Evolutionary conservation across 2,113 vertebrate genomes (phyloP).

Genomic region (Thunnus maccoyii): DNA sequence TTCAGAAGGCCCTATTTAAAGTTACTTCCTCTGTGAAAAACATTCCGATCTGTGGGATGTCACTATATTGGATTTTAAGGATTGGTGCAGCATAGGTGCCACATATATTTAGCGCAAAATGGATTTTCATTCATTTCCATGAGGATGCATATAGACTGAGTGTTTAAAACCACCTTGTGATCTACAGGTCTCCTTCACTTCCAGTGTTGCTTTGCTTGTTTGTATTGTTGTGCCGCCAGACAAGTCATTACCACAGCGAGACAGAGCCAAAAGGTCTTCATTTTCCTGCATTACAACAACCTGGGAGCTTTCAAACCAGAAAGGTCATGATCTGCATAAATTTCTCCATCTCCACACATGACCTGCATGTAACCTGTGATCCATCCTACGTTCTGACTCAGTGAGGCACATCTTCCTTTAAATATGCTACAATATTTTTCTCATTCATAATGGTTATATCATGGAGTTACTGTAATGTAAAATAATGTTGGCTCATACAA

Average conservation of each 20-base stretch:
- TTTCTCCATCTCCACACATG: slow-evolving; percentile 32
- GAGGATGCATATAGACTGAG: slow-evolving; percentile 22
- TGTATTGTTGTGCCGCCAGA: slow-evolving; percentile 40
- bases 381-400: slow-evolving; percentile 13
- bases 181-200: background rate
- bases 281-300: slow-evolving; percentile 32
- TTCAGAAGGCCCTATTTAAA: slow-evolving; percentile 72
- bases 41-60: slow-evolving; percentile 37
- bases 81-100: slow-evolving; percentile 20
- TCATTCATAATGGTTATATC: slow-evolving; percentile 3
- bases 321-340: slow-evolving; percentile 60
- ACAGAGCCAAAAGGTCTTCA: slow-evolving; percentile 36
- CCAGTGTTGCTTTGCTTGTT: slow-evolving; percentile 37
- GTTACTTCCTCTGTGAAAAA: slow-evolving; percentile 60
- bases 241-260: slow-evolving; percentile 34
- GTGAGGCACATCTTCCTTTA: background rate
- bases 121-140: slow-evolving; percentile 58
- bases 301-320: slow-evolving; percentile 44
- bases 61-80: slow-evolving; percentile 54
- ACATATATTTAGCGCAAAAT: slow-evolving; percentile 52
- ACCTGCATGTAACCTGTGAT: slow-evolving; percentile 22
- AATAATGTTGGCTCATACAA: background rate
- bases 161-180: slow-evolving; percentile 44
- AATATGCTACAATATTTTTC: background rate
- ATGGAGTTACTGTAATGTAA: slow-evolving; percentile 6